Evolutionary conservation across 2,888 invertebrate species (phyloP), one percentile per base, ranked within the genome.

Genomic region (Dexiosoma caninum): DNA sequence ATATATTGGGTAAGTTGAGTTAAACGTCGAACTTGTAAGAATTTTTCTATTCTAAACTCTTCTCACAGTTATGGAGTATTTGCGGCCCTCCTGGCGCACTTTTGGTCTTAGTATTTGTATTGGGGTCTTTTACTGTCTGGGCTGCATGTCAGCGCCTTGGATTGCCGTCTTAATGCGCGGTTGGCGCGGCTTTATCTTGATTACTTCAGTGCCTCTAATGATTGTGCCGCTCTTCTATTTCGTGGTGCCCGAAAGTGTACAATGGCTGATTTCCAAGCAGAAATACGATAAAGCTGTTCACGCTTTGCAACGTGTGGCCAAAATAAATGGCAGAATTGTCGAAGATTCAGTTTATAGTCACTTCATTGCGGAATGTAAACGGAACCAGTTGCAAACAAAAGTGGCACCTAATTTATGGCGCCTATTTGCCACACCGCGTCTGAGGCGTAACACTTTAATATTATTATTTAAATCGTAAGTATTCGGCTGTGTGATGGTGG

Each of bases 381-480:
- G 82, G 8, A 85, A 83, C 16, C 84, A 9, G 19, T n/a, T 69
- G 66, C 66, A 80, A 23, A 46, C 51, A 46, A 85, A 85, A 72
- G 78, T 76, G 27, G 78, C 83, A 12, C 85, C 89, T 2, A 92
- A 89, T 84, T 84, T 93, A 14, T 83, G 91, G 32, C 92, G 91
- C 59, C 86, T 93, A 12, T 90, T 93, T 78, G 90, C 88, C 85
- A 92, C 92, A 2, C 91, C 92, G 1, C 91, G 92, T 72, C 87
- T 93, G 12, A 87, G 93, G 44, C 90, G 89, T 74, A 76, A 92
- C 91, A 89, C 88, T 0, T 82, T 89, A 60, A 89, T 89, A 37
- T 87, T 93, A 46, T 91, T 92, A 82, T 92, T 93, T 82, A 93
- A 93, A 89, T 93, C 93, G 93, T 93, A 89, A 91, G 92, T 90